A percentile compares a stretch with the other conserved stretches of the same genome.
phyloP scores from a whole-genome alignment of 2,113 vertebrate genomes.

The Mormyrus lacerda region DNA sequence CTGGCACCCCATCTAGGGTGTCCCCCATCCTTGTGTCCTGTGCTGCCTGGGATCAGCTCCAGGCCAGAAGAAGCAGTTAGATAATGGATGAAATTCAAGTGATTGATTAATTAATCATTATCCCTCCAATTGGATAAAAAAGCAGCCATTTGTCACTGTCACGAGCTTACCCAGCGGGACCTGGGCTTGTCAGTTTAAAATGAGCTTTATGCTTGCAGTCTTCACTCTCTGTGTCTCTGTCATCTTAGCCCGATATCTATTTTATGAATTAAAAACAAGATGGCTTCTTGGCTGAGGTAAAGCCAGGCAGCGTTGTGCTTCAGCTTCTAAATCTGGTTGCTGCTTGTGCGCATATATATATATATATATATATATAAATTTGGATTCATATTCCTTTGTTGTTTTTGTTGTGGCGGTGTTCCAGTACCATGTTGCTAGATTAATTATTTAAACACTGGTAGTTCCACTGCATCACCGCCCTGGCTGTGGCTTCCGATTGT shows the following conservation, averaged over 20 bases:
- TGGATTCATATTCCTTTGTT: neutral
- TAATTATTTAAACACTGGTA: neutral
- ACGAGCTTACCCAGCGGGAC: neutral
- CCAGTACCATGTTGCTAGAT: neutral
- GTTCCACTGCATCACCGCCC: neutral
- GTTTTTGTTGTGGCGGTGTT: neutral
- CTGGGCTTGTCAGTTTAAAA: neutral
- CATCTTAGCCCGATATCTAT: neutral
- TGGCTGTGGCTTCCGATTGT: neutral
- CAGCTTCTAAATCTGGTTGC: neutral
- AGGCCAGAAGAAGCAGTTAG: neutral
- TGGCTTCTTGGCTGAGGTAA: neutral
- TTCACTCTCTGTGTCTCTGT: neutral
- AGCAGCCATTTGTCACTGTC: neutral
- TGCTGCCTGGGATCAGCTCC: neutral
- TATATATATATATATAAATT: neutral
- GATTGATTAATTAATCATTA: conserved; percentile 2
- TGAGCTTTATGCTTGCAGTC: neutral
- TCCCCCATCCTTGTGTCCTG: neutral
- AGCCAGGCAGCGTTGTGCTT: neutral
- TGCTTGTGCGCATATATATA: neutral
- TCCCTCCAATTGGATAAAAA: neutral
- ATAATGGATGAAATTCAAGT: neutral
- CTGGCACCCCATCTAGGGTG: neutral
- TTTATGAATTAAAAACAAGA: neutral